A percentile compares a stretch with the other conserved stretches of the same genome.
Evolutionary conservation across 2,888 invertebrate species (phyloP).

Genomic region (Erebia palarica): DNA sequence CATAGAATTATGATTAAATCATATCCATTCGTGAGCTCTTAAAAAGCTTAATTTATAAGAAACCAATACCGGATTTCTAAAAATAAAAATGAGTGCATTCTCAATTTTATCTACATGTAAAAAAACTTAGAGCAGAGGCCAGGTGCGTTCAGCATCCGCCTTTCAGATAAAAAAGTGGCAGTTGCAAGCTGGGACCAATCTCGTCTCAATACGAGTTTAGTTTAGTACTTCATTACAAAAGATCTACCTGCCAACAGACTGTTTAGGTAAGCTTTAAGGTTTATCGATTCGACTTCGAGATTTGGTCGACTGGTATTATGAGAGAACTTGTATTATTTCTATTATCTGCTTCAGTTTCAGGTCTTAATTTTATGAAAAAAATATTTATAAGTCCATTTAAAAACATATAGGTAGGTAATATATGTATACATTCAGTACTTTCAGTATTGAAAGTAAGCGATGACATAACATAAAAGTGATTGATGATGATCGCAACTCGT

Average conservation of each 20-base stretch:
- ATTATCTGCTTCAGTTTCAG: too few species aligned
- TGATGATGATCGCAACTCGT: conserved; percentile 59
- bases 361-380: too few species aligned
- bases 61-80: conserved; percentile 24
- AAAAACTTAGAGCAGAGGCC: conserved; percentile 52
- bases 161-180: conserved; percentile 55
- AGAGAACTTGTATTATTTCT: too few species aligned
- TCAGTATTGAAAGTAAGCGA: conserved; percentile 29
- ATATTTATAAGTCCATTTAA: too few species aligned
- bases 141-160: conserved; percentile 75
- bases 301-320: too few species aligned
- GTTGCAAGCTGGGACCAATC: conserved; percentile 36
- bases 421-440: conserved; percentile 14
- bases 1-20: neutral
- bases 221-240: neutral
- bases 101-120: conserved; percentile 28
- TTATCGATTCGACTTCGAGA: too few species aligned
- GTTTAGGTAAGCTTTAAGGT: too few species aligned
- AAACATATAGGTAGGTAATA: too few species aligned
- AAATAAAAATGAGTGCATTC: conserved; percentile 31
- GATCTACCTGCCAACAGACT: neutral
- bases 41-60: neutral
- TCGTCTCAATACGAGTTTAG: conserved; percentile 16
- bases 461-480: conserved; percentile 55
- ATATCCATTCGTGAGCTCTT: neutral